Base-by-base conservation (phyloP, 2,797 vertebrate genomes). In the Gallinago solitaria region DNA sequence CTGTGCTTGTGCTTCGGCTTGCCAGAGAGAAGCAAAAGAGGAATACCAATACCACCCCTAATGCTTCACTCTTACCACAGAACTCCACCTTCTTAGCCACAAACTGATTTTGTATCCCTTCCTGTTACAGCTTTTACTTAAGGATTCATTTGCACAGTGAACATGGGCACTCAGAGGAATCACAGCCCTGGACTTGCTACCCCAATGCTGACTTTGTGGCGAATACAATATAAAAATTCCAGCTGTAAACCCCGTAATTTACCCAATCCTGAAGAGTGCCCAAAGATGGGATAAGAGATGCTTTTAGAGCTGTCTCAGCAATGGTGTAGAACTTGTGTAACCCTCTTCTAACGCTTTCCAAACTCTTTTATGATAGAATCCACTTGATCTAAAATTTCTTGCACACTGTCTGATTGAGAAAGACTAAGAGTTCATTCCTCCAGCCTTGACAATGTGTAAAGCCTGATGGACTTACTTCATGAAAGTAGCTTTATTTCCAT, bases 1-100 rank as follows among this genome's bases (percentile, higher is more conserved):
- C 33, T 12, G 9, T 6, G 7, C 41, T 48, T 1, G 0, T 17
- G 51, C 51, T 63, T 25, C 6, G 2, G 16, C 56, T 48, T 48
- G 32, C 32, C 79, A 77, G 56, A 65, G 45, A 45, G 33, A 65
- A 70, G 32, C 7, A 45, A 30, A 74, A 47, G 18, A 51, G 41
- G 16, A 90, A 59, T 19, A 17, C 15, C 18, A 90, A 59, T 24
- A 17, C 15, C 21, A 3, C 16, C 27, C 57, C 53, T 25, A 56
- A 1, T 5, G 14, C 25, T 80, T 6, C 17, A 30, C 28, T 18
- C 39, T 4, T 4, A 6, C 17, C 53, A 32, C 50, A 56, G 53
- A 83, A 81, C 41, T 20, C 15, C 0, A 18, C 33, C 35, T 50
- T 89, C n/a, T 3, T 4, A 56, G 53, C 19, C 73, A 64, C 50